Conservation (phyloP, 1,140 invertebrate genomes). For the Chironomus tepperi region DNA sequence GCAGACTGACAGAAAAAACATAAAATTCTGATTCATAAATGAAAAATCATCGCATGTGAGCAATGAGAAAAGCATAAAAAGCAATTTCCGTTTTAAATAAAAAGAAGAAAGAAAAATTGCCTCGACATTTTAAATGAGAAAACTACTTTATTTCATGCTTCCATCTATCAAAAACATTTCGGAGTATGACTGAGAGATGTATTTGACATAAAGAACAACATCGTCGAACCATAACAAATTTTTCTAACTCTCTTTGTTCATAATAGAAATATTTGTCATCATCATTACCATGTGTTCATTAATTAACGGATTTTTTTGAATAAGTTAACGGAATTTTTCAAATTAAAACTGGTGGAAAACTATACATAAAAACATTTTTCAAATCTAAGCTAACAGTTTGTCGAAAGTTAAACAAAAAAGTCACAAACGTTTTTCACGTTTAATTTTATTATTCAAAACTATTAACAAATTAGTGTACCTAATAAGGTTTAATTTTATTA, state of each 20-base stretch:
- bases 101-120: not conserved
- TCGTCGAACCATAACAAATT: not conserved
- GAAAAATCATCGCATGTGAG: not conserved
- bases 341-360: too few relatives aligned
- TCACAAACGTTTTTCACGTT: too few relatives aligned
- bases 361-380: too few relatives aligned
- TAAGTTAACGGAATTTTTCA: too few relatives aligned
- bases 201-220: too few relatives aligned
- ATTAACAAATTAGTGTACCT: too few relatives aligned
- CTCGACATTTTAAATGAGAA: constrained; percentile 8
- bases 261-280: not conserved
- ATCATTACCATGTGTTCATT: not conserved
- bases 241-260: not conserved
- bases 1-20: not conserved
- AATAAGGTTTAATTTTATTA: too few relatives aligned
- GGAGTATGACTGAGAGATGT: too few relatives aligned
- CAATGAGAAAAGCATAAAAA: constrained; percentile 7
- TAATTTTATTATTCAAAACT: too few relatives aligned
- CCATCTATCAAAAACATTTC: not conserved
- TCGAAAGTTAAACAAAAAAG: too few relatives aligned
- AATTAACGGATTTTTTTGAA: too few relatives aligned
- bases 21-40: constrained; percentile 2
- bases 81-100: constrained; percentile 8
- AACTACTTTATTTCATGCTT: not conserved
- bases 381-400: too few relatives aligned